These are phyloP conservation scores for Andrena cerasifolii DNA, from an alignment of 1,140 invertebrate species.

Conservation along the genomic window DNA sequence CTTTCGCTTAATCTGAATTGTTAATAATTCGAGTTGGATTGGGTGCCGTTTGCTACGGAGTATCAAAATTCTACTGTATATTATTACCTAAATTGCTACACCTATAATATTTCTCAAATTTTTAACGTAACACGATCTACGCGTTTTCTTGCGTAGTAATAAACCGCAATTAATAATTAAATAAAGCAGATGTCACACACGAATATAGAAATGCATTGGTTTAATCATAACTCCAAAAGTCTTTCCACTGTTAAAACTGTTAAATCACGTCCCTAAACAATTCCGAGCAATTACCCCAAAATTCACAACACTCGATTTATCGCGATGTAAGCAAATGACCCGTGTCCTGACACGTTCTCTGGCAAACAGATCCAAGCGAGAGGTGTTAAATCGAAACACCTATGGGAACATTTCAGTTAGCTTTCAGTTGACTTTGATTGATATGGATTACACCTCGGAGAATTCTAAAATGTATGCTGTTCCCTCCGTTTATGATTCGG, in stretches of 20 bases:
- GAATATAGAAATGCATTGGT: no score
- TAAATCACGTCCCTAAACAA: neutral
- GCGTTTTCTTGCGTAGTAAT: no score
- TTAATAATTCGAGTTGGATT: no score
- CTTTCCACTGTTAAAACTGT: neutral
- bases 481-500: neutral
- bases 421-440: constrained; percentile 1
- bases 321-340: neutral
- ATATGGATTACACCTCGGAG: neutral
- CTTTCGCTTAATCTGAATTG: no score
- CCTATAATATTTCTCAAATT: no score
- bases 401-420: neutral
- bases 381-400: neutral
- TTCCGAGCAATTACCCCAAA: neutral
- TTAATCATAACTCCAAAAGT: no score
- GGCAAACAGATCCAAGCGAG: neutral
- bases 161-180: no score
- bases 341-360: neutral
- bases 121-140: no score
- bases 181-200: no score
- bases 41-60: no score
- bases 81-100: no score
- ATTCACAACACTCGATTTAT: neutral
- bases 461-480: neutral
- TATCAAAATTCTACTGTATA: no score